phyloP scores from a whole-genome alignment of 2,888 invertebrate species.

The Oxyscelio sp. region DNA sequence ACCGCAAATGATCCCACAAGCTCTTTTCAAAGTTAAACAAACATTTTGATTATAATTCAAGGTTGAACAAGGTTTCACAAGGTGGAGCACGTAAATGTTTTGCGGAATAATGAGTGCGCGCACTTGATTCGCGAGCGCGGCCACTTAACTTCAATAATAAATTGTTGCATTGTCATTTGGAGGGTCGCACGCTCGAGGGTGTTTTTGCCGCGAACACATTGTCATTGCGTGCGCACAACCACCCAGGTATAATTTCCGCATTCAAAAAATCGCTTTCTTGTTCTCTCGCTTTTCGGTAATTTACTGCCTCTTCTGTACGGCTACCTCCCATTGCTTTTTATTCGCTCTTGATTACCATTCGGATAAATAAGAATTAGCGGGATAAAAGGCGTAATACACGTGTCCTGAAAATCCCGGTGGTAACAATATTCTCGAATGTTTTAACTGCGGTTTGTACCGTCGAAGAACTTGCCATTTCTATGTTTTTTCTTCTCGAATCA shows the following conservation, averaged over 20 bases:
- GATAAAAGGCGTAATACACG: constrained; percentile 32
- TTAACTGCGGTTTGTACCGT: background rate
- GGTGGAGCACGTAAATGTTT: constrained; percentile 55
- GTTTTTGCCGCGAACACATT: constrained; percentile 75
- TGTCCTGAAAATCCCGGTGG: constrained; percentile 12
- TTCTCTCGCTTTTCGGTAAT: constrained; percentile 76
- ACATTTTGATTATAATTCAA: constrained; percentile 47
- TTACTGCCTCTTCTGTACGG: constrained; percentile 62
- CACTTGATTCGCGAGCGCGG: constrained; percentile 78
- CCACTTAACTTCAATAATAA: constrained; percentile 84
- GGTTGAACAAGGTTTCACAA: constrained; percentile 40
- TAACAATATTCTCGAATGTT: constrained; percentile 27
- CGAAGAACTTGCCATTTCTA: background rate
- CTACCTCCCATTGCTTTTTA: constrained; percentile 57
- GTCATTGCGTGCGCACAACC: constrained; percentile 73
- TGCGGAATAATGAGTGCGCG: constrained; percentile 64
- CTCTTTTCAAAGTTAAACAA: constrained; percentile 33
- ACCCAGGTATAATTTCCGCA: constrained; percentile 74
- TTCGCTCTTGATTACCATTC: constrained; percentile 36
- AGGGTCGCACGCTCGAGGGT: constrained; percentile 79
- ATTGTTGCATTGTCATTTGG: constrained; percentile 83
- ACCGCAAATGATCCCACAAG: too few species aligned
- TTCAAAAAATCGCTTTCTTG: constrained; percentile 74
- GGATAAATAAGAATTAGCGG: constrained; percentile 64
- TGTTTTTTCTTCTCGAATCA: constrained; percentile 2